phyloP scores from a whole-genome alignment of 1,140 invertebrate species.

The Apocrypta bakeri region DNA sequence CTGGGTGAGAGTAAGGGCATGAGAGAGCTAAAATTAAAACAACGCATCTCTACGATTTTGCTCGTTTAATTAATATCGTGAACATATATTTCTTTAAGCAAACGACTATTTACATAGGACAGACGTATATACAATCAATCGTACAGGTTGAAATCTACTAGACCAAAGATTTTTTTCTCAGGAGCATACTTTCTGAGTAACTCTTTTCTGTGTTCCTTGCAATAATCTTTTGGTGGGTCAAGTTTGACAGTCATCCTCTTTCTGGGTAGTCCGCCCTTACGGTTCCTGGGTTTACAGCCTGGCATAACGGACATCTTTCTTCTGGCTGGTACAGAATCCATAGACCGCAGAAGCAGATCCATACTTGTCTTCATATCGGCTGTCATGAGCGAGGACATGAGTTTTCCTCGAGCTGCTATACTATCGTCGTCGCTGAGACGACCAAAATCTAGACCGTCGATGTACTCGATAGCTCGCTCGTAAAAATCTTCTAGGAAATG shows the following conservation, averaged over 20 bases:
- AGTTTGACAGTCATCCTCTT: slow-evolving; percentile 58
- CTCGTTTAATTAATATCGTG: background rate
- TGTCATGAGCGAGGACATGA: slow-evolving; percentile 63
- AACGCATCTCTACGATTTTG: background rate
- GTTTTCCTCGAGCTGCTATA: slow-evolving; percentile 56
- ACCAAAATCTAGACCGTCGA: slow-evolving; percentile 60
- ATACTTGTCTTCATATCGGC: slow-evolving; percentile 56
- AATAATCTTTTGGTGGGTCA: slow-evolving; percentile 50
- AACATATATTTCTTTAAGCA: background rate
- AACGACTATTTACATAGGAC: background rate
- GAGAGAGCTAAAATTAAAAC: background rate
- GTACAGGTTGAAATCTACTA: slow-evolving; percentile 60
- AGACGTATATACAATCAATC: slow-evolving; percentile 51
- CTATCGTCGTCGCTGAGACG: slow-evolving; percentile 49
- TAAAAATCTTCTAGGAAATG: slow-evolving; percentile 65
- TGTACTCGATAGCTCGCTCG: slow-evolving; percentile 43
- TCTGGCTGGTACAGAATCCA: slow-evolving; percentile 59
- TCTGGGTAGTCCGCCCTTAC: slow-evolving; percentile 36
- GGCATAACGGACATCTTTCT: slow-evolving; percentile 65
- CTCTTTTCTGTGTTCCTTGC: slow-evolving; percentile 50
- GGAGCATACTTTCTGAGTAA: slow-evolving; percentile 55
- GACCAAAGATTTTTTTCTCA: slow-evolving; percentile 55
- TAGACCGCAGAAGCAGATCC: slow-evolving; percentile 59
- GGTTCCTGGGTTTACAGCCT: slow-evolving; percentile 60
- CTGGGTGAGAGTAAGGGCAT: background rate